Conservation (phyloP, 2,113 vertebrate genomes). For the Lontra canadensis region DNA sequence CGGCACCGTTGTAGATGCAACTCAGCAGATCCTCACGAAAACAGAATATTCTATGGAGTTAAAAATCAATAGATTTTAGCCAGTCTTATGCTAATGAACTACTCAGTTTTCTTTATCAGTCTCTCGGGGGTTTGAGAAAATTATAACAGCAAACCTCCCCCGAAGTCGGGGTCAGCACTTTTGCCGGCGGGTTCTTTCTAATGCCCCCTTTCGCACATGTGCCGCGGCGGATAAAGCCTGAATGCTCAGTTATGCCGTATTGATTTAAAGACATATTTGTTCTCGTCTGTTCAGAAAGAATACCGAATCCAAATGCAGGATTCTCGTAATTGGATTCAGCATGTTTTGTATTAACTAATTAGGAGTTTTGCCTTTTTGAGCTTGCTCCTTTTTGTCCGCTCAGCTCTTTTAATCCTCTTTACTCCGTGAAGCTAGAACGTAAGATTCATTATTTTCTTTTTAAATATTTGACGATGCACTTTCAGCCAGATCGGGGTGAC, state of each 20-base stretch:
- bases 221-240: rapidly evolving
- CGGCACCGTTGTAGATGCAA: not conserved
- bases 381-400: conserved; percentile 40
- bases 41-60: conserved; percentile 66
- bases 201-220: not conserved
- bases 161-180: conserved; percentile 45
- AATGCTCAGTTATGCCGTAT: not conserved
- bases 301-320: not conserved
- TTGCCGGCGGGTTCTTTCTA: not conserved
- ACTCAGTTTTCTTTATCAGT: conserved; percentile 43
- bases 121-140: conserved; percentile 61
- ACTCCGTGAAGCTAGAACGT: not conserved
- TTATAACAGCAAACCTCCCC: not conserved
- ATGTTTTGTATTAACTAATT: conserved; percentile 74
- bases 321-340: conserved; percentile 72
- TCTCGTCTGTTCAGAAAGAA: conserved; percentile 61
- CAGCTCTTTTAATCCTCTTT: conserved; percentile 69
- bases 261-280: conserved; percentile 69
- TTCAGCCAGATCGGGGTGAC: not conserved
- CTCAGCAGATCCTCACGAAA: conserved; percentile 63
- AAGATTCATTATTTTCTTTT: conserved; percentile 66
- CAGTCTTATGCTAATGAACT: conserved; percentile 72
- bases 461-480: conserved; percentile 43
- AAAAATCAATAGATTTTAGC: conserved; percentile 76
- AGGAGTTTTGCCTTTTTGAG: not conserved